Evolutionary conservation across 2,797 vertebrate species (phyloP).

Genomic region (Coreius guichenoti): DNA sequence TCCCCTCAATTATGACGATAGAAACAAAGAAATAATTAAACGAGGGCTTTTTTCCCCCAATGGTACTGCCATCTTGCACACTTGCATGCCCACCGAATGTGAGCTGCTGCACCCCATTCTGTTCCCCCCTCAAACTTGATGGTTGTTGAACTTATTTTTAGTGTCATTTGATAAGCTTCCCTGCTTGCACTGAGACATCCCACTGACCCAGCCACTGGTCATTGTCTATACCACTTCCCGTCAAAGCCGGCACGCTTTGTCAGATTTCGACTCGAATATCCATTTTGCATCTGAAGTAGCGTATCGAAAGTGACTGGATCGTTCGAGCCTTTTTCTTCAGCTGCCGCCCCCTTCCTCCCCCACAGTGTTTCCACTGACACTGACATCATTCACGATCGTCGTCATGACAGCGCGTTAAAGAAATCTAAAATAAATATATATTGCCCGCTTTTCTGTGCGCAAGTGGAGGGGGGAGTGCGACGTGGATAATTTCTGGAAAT

Average conservation of each 20-base stretch:
- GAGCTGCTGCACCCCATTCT: slow-evolving; percentile 79
- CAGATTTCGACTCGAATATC: slow-evolving; percentile 99
- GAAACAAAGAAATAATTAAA: slow-evolving; percentile 89
- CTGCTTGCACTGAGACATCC: slow-evolving; percentile 91
- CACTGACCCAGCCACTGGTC: slow-evolving; percentile 99
- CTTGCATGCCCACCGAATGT: slow-evolving; percentile 81
- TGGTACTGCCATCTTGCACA: slow-evolving; percentile 71
- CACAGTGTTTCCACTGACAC: slow-evolving; percentile 83
- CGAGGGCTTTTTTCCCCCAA: slow-evolving; percentile 60
- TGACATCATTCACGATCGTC: slow-evolving; percentile 89
- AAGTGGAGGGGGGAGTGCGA: slow-evolving; percentile 56
- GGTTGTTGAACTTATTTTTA: slow-evolving; percentile 99
- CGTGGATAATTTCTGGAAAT: slow-evolving; percentile 82
- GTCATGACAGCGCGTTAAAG: slow-evolving; percentile 85
- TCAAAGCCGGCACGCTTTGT: slow-evolving; percentile 95
- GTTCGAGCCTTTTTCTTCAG: slow-evolving; percentile 96
- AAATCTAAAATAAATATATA: slow-evolving; percentile 80
- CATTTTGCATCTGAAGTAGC: slow-evolving; percentile 94
- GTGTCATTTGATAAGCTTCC: slow-evolving; percentile 99
- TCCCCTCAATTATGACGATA: slow-evolving; percentile 72
- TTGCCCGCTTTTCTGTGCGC: slow-evolving; percentile 71
- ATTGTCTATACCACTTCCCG: slow-evolving; percentile 98
- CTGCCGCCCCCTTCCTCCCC: slow-evolving; percentile 88
- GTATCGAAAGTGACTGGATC: slow-evolving; percentile 99
- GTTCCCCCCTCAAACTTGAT: slow-evolving; percentile 86